Conservation (phyloP, 2,888 invertebrate genomes). For the Sphecodes monilicornis region DNA sequence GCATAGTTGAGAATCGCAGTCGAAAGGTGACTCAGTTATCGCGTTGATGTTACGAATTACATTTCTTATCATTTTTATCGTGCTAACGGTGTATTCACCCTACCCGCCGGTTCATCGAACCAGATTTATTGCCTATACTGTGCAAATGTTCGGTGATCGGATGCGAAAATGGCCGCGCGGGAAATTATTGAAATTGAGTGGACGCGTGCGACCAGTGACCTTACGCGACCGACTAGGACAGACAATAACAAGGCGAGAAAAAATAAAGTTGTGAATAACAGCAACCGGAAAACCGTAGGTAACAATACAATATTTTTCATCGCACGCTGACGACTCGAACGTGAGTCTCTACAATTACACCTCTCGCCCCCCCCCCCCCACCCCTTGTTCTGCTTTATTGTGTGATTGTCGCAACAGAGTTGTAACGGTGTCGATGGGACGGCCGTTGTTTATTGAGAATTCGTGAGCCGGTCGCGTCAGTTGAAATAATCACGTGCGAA, state of each 20-base stretch:
- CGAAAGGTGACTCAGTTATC: conserved; percentile 70
- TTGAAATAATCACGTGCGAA: conserved; percentile 4
- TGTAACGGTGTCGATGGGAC: neutral
- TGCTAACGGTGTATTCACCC: conserved; percentile 67
- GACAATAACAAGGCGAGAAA: conserved; percentile 36
- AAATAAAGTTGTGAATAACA: conserved; percentile 38
- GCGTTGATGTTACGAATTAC: conserved; percentile 69
- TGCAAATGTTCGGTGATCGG: conserved; percentile 47
- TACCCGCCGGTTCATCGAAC: conserved; percentile 67
- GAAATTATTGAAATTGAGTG: conserved; percentile 31
- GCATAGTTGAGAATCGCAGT: conserved; percentile 41
- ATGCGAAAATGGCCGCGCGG: neutral
- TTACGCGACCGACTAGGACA: neutral
- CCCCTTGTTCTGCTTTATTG: neutral
- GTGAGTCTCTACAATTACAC: neutral
- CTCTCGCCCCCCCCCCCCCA: no score
- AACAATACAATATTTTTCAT: conserved; percentile 9
- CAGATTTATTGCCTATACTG: conserved; percentile 57
- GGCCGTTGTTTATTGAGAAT: conserved; percentile 15
- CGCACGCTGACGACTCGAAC: neutral
- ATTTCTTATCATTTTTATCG: conserved; percentile 72
- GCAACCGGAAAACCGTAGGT: conserved; percentile 54
- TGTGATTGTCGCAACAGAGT: neutral
- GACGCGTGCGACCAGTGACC: conserved; percentile 8
- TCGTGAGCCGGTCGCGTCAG: neutral